Percentiles rank a stretch among this genome's conserved stretches.
These are phyloP conservation scores for Darevskia mixta DNA, from an alignment of 2,797 vertebrate species.

Conservation along the genomic window DNA sequence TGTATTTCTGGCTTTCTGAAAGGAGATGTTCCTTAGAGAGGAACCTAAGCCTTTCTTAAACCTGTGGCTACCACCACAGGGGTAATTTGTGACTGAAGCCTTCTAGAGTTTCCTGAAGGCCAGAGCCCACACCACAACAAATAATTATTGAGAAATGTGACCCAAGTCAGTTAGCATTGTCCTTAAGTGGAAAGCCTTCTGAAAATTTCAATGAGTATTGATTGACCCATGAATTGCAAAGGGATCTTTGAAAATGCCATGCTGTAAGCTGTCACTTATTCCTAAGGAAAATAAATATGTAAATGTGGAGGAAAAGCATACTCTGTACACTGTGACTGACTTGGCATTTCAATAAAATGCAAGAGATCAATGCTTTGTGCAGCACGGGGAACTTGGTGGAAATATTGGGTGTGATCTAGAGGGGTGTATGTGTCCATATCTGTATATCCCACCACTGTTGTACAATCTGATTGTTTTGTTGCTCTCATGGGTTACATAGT, in stretches of 20 bases:
- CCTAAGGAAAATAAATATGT: conserved; percentile 16
- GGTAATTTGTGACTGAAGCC: conserved; percentile 22
- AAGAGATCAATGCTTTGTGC: background rate
- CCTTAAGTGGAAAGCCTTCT: conserved; percentile 84
- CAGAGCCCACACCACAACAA: conserved; percentile 73
- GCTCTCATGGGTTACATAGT: too few relatives aligned
- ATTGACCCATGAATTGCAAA: conserved; percentile 83
- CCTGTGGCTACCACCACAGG: background rate
- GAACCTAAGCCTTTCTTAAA: background rate
- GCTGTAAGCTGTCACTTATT: background rate
- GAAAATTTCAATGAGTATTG: conserved; percentile 87
- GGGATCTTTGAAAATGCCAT: conserved; percentile 79
- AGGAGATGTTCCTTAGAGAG: conserved; percentile 2
- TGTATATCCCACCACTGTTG: too few relatives aligned
- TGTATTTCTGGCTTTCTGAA: conserved; percentile 35
- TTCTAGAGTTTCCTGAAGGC: conserved; percentile 48
- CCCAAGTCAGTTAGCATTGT: conserved; percentile 62
- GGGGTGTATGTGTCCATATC: background rate
- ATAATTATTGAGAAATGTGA: conserved; percentile 88
- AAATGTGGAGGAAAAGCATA: background rate
- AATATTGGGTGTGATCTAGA: background rate
- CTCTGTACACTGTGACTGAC: too few relatives aligned
- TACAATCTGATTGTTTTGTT: too few relatives aligned
- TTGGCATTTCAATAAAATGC: background rate
- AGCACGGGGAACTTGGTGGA: background rate